Evolutionary conservation across 2,888 invertebrate species (phyloP), one percentile per base, ranked within the genome.

Genomic region (Caenorhabditis parvicauda): DNA sequence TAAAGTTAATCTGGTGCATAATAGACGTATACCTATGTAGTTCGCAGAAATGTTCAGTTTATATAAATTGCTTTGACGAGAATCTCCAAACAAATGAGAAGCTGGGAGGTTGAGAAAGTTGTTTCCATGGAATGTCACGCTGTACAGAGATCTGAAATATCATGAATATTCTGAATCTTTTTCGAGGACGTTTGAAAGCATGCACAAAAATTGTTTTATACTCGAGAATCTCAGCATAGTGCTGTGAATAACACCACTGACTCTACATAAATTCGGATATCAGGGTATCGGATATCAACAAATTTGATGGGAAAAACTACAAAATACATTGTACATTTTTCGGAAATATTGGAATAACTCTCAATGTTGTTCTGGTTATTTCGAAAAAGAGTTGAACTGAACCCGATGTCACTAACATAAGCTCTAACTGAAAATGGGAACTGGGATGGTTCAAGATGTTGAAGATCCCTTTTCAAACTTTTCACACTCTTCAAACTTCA

Each of bases 31-130:
- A 66, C 66, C 78, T 47, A 80, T 81, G 59, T 80, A 78, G 59
- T 81, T 81, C 48, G 81, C 77, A 24, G 77, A 78, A 29, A 80
- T 73, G 60, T 81, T 80, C 37, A 80, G 60, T 9, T 70, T 66
- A 43, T 62, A 50, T 17, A 80, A 54, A n/a, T 59, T 57, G 32
- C 52, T 67, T 43, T 78, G 76, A n/a, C 56, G 38, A 27, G 53
- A 50, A 0, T 56, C 55, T 2, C 77, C 77, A 50, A 80, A 80
- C 24, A 80, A 62, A 14, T 80, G 73, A 1, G 64, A 64, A 19
- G 71, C 56, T 6, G 81, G 77, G 9, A 80, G 67, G 43, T 80
- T 76, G 70, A 78, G 76, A 66, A 80, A 80, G 50, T 81, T 81
- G 60, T 81, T 81, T 5, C 80, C 80, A 51, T 79, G 78, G 58